Percentiles rank a stretch among this genome's conserved stretches.
These are phyloP conservation scores for Oryzias sinensis DNA, from an alignment of 2,797 vertebrate genomes.

Conservation along the genomic window DNA sequence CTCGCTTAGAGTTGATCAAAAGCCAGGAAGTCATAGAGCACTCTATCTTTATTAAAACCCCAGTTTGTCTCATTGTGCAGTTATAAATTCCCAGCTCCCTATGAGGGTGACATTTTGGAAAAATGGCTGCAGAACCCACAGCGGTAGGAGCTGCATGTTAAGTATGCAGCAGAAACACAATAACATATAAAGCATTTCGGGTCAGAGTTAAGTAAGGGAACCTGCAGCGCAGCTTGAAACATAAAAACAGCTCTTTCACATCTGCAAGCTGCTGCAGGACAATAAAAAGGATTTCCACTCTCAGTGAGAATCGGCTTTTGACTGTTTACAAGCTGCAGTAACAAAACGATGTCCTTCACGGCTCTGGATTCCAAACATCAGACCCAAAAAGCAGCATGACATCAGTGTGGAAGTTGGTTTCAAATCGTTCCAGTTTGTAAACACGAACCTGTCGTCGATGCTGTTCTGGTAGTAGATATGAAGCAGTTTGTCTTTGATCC, in stretches of 20 bases:
- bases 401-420: too few relatives aligned
- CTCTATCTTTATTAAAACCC: background rate
- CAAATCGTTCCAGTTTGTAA: background rate
- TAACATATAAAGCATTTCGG: background rate
- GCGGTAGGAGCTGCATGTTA: conserved; percentile 4
- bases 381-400: background rate
- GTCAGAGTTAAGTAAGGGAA: background rate
- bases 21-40: too few relatives aligned
- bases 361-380: background rate
- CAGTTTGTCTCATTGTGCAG: conserved; percentile 1
- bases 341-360: background rate
- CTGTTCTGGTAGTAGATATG: conserved; percentile 99
- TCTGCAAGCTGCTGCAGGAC: conserved; percentile 1
- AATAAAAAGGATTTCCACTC: background rate
- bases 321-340: background rate
- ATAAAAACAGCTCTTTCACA: conserved; percentile 6
- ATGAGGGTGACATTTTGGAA: conserved; percentile 15
- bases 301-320: background rate
- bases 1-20: too few relatives aligned
- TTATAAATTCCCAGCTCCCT: conserved; percentile 10
- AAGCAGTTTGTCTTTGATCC: conserved; percentile 98
- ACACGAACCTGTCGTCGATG: conserved; percentile 92
- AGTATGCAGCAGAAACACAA: conserved; percentile 12
- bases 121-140: conserved; percentile 7
- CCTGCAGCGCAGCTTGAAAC: background rate